phyloP scores from a whole-genome alignment of 2,888 invertebrate genomes.

The Fragum whitleyi region DNA sequence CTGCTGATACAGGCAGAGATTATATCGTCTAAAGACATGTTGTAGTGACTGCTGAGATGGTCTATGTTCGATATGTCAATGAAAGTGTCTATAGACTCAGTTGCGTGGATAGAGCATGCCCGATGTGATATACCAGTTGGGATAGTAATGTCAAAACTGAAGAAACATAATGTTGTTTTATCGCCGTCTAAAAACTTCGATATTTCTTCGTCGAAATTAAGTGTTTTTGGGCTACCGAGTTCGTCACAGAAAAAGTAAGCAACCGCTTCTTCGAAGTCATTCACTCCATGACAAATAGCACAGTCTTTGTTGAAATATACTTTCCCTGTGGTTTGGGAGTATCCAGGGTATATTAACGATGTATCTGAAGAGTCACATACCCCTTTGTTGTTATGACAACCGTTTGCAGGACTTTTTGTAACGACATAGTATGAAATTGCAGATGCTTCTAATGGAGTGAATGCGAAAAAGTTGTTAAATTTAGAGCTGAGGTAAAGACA shows the following conservation, averaged over 20 bases:
- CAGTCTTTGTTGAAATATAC: constrained; percentile 7
- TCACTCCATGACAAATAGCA: neutral
- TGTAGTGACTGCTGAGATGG: neutral
- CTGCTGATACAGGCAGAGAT: neutral
- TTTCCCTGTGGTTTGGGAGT: neutral
- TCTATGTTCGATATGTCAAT: neutral
- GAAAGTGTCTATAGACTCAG: neutral
- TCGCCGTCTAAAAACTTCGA: neutral
- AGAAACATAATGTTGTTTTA: neutral
- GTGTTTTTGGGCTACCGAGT: neutral
- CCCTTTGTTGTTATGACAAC: neutral
- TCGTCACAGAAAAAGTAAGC: neutral
- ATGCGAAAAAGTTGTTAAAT: neutral
- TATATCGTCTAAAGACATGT: neutral
- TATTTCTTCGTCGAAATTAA: neutral
- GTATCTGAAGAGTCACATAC: neutral
- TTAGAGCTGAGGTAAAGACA: neutral
- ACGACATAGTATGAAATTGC: neutral
- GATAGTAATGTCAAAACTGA: neutral
- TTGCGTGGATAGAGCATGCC: neutral
- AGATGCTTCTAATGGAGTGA: neutral
- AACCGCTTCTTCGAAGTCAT: neutral
- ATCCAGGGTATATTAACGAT: neutral
- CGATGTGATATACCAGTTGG: neutral
- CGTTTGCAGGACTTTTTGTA: neutral